Percentiles rank a stretch among this genome's conserved stretches.
Conservation (phyloP, 2,888 invertebrate species). For the Cataglyphis albicans region DNA sequence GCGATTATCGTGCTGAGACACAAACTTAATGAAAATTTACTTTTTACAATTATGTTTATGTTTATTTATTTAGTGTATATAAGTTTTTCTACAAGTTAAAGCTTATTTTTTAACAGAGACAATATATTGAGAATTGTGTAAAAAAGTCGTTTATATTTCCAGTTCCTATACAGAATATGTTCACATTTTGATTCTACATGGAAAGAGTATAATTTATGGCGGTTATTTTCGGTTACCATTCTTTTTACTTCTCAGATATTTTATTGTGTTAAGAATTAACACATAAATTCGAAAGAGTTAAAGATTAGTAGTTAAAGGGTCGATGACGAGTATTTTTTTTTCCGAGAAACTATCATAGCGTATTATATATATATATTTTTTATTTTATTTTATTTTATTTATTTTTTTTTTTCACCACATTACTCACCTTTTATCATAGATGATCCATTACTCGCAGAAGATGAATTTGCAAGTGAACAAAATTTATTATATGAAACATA, state of each 20-base stretch:
- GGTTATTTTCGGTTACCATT: background rate
- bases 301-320: background rate
- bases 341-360: constrained; percentile 44
- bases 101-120: background rate
- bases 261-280: constrained; percentile 45
- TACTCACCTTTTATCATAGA: constrained; percentile 8
- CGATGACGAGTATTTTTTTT: constrained; percentile 33
- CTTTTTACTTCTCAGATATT: constrained; percentile 73
- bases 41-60: background rate
- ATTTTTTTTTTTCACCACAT: no score
- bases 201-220: background rate
- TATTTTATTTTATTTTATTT: no score
- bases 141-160: background rate
- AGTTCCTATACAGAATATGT: background rate
- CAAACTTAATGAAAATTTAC: constrained; percentile 42
- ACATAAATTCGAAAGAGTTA: constrained; percentile 55
- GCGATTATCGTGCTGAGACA: constrained; percentile 26
- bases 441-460: constrained; percentile 20
- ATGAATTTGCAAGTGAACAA: constrained; percentile 50
- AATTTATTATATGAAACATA: constrained; percentile 58
- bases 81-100: background rate
- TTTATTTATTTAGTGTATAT: background rate
- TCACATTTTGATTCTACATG: background rate
- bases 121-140: background rate
- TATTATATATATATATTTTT: constrained; percentile 37